Evolutionary conservation across 1,140 invertebrate genomes (phyloP).

Genomic region (Musca domestica): DNA sequence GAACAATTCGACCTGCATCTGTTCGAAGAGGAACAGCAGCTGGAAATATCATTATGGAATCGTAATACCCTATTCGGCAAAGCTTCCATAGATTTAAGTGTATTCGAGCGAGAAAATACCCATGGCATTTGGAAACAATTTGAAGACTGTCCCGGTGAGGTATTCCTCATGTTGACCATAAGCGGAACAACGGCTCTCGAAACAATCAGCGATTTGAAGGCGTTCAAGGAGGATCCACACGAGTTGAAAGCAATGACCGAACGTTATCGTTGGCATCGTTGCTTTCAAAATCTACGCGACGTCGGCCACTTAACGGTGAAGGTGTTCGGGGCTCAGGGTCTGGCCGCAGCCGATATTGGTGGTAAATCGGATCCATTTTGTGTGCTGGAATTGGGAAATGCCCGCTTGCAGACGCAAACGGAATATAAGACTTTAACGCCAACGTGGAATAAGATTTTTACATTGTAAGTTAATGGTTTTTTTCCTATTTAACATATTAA

Average conservation of each 20-base stretch:
- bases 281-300: constrained; percentile 76
- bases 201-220: constrained; percentile 85
- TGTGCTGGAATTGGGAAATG: constrained; percentile 92
- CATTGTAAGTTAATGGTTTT: constrained; percentile 90
- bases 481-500: too few species aligned
- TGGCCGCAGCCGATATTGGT: constrained; percentile 87
- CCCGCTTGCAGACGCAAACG: constrained; percentile 94
- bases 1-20: constrained; percentile 97
- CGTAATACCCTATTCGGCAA: constrained; percentile 58
- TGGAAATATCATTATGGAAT: constrained; percentile 50
- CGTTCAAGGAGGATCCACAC: constrained; percentile 75
- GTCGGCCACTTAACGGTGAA: constrained; percentile 88
- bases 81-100: constrained; percentile 81
- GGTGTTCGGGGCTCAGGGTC: constrained; percentile 83
- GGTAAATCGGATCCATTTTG: constrained; percentile 97
- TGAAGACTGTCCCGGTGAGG: constrained; percentile 83
- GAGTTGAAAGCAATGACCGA: constrained; percentile 66
- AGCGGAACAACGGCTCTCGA: constrained; percentile 90
- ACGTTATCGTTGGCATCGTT: constrained; percentile 75
- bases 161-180: constrained; percentile 89
- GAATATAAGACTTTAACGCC: constrained; percentile 97
- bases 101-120: constrained; percentile 85
- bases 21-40: constrained; percentile 69
- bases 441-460: constrained; percentile 98
- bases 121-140: constrained; percentile 85